Base-by-base conservation (phyloP, 1,140 invertebrate genomes). In the Hyles euphorbiae region DNA sequence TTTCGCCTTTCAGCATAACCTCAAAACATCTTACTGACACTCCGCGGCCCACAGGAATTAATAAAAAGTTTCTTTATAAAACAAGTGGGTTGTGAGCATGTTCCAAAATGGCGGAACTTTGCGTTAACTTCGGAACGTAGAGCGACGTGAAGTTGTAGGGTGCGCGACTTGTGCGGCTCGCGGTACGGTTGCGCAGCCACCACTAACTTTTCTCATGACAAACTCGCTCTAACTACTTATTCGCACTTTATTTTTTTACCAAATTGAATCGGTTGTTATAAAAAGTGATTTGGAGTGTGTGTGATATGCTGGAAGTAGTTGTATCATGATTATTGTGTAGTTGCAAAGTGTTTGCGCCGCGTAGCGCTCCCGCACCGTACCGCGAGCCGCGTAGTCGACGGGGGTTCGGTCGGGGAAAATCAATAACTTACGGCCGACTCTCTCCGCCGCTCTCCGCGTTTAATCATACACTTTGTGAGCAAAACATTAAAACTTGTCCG, bases 41-140 rank as follows among this genome's bases (percentile, higher is more conserved):
- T 87, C 86, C 87, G 87, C 84, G 88, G 87, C 85, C 87, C 81
- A 85, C 88, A 87, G 86, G 88, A 90, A 89, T 89, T 90, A 89
- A 89, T 89, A 90, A 90, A 90, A 90, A 90, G 89, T 90, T 90
- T 89, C 89, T 90, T 90, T 89, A 89, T 87, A 88, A 90, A 90
- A 90, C 89, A 89, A 90, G 89, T 90, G 86, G 89, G 87, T 89
- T 88, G 89, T 87, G 89, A 89, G 89, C 89, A 90, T 89, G 88
- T 89, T 87, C 88, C 87, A 90, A 90, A 90, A 90, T 89, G 89
- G 89, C 87, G 89, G 89, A 90, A 90, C 87, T 90, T 90, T 81
- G 87, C 78, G 87, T 87, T 88, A 90, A 90, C 86, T 90, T 90
- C 87, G 88, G 81, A 86, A 88, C 89, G 84, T 81, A 84, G 81